Base-by-base conservation (phyloP, 2,113 vertebrate species). In the Pseudolaguvia tuberculata region DNA sequence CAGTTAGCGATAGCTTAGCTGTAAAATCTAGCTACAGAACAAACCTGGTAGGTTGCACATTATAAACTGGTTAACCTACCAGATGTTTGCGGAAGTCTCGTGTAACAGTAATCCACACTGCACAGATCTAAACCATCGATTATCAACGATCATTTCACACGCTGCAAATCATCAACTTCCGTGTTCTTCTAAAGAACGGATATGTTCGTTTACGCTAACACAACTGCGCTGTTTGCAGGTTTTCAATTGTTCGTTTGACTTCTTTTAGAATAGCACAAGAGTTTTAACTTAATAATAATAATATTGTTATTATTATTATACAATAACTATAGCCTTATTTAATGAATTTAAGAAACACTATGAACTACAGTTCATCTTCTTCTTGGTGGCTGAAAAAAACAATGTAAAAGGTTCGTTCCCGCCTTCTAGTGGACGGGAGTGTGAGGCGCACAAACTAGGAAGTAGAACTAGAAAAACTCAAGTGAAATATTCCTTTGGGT, bases 101-200 rank as follows among this genome's bases (percentile, higher is more conserved):
- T 65, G 56, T n/a, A n/a, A 56, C 50, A 57, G 11, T 20, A 57
- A 50, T 1, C 2, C 31, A 18, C 11, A 47, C 48, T 25, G 10
- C 1, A 23, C 47, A n/a, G 27, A 15, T 11, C 13, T 39, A 39
- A 5, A 35, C 10, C 1, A 21, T 35, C 1, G 2, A 1, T 0
- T 48, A 62, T 55, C 55, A 25, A 42, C 7, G 29, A 27, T 13
- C 29, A 42, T 73, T 50, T 51, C n/a, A 76, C 66, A 76, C n/a
- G 29, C 50, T 70, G 21, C 27, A 50, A 17, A 23, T 61, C 21
- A 39, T 17, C 47, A 69, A 76, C 66, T 76, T 70, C 66, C 75
- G 66, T 17, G 57, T 59, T 27, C 21, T 25, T 45, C 23, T 62
- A 21, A 52, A 53, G 70, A 61, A 39, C 4, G 12, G 45, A 39